Conservation (phyloP, 2,113 vertebrate species). For the Thinocorus orbignyianus region DNA sequence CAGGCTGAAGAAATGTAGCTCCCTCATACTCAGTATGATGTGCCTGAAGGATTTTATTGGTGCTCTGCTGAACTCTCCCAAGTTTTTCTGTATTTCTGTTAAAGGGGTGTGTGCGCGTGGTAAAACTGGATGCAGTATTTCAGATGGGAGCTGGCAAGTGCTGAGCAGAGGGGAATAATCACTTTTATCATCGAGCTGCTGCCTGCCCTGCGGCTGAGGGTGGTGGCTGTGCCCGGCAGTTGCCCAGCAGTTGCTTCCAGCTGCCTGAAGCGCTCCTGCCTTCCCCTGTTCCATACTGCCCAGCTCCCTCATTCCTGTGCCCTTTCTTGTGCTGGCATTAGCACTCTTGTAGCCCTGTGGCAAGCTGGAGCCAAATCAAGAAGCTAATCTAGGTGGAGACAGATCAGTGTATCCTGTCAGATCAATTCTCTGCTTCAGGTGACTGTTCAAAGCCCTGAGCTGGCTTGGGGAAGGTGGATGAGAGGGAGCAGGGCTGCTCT, state of each 20-base stretch:
- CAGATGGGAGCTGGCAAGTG: not conserved
- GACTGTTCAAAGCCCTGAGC: not conserved
- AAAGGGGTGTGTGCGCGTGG: too few species aligned
- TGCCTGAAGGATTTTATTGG: not conserved
- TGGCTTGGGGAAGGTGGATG: not conserved
- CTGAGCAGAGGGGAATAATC: not conserved
- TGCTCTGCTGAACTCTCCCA: not conserved
- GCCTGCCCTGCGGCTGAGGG: not conserved
- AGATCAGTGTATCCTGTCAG: not conserved
- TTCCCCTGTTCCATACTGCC: accelerated
- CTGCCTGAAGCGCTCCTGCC: not conserved
- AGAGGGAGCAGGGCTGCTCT: not conserved
- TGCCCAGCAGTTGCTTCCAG: accelerated
- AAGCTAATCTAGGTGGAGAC: not conserved
- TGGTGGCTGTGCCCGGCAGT: not conserved
- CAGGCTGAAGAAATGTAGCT: not conserved
- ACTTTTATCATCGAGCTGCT: accelerated
- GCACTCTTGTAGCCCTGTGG: not conserved
- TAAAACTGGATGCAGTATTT: not conserved
- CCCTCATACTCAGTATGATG: accelerated
- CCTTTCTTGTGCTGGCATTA: not conserved
- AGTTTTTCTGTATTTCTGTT: not conserved
- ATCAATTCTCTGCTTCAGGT: not conserved
- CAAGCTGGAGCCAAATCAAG: not conserved
- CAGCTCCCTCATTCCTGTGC: accelerated